Conservation (phyloP, 2,888 invertebrate genomes). For the Phorcus lineatus region DNA sequence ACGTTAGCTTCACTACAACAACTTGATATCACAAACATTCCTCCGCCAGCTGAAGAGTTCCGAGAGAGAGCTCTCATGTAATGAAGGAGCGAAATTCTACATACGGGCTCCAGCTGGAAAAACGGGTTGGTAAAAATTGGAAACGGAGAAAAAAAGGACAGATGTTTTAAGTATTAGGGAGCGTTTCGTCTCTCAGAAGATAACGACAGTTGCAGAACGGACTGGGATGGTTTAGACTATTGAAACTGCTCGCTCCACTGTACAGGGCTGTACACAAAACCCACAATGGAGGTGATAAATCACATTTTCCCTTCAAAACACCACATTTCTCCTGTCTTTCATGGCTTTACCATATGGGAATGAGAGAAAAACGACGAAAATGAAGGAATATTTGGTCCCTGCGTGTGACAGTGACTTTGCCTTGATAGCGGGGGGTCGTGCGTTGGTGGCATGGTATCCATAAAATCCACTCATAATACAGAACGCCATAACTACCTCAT, state of each 20-base stretch:
- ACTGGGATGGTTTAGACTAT: background rate
- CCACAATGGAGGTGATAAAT: constrained; percentile 17
- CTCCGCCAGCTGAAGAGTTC: constrained; percentile 17
- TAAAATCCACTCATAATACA: background rate
- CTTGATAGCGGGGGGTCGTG: background rate
- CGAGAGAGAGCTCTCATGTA: constrained; percentile 18
- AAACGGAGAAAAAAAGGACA: constrained; percentile 14
- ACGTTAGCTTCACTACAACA: constrained; percentile 14
- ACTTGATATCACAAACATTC: constrained; percentile 26
- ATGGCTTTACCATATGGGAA: constrained; percentile 7
- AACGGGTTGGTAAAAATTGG: constrained; percentile 25
- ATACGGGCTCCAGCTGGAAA: constrained; percentile 31
- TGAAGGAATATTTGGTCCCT: background rate
- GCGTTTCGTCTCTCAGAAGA: background rate
- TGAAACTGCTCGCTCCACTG: constrained; percentile 4
- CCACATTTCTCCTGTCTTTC: background rate
- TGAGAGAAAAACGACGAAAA: background rate
- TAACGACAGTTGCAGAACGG: constrained; percentile 14
- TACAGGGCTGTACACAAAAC: constrained; percentile 13
- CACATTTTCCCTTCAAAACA: constrained; percentile 12
- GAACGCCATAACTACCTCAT: background rate
- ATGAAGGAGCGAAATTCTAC: constrained; percentile 23
- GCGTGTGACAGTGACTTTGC: background rate
- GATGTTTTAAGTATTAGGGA: constrained; percentile 19
- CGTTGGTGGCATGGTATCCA: constrained; percentile 1